phyloP scores from a whole-genome alignment of 2,113 vertebrate genomes.

The Sinocyclocheilus grahami region DNA sequence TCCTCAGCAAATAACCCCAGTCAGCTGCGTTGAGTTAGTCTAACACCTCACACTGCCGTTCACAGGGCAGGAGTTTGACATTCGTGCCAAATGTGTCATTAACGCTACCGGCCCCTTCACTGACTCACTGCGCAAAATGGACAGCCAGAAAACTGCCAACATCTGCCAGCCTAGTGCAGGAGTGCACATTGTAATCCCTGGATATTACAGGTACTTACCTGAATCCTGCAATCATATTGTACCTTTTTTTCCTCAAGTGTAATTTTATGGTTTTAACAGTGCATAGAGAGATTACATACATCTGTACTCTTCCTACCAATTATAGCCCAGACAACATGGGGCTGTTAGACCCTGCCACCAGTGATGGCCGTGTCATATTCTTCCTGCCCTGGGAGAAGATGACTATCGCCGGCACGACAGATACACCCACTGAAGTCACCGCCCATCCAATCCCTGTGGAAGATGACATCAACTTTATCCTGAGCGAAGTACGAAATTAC shows the following conservation, averaged over 20 bases:
- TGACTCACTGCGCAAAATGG: slow-evolving; percentile 94
- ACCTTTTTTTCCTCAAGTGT: neutral
- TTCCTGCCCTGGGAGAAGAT: slow-evolving; percentile 98
- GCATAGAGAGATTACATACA: neutral
- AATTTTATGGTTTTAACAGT: neutral
- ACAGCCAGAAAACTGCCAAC: slow-evolving; percentile 77
- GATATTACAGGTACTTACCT: slow-evolving; percentile 88
- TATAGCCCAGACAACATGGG: slow-evolving; percentile 96
- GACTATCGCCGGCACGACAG: slow-evolving; percentile 95
- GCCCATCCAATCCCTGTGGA: slow-evolving; percentile 87
- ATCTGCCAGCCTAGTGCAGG: slow-evolving; percentile 97
- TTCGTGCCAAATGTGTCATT: slow-evolving; percentile 96
- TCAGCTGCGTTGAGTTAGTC: neutral
- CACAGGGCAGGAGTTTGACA: slow-evolving; percentile 90
- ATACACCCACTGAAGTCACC: slow-evolving; percentile 89
- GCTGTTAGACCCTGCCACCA: slow-evolving; percentile 93
- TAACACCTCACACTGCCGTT: slow-evolving; percentile 37
- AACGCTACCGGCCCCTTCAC: slow-evolving; percentile 98
- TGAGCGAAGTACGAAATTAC: slow-evolving; percentile 93
- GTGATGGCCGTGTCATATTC: slow-evolving; percentile 96
- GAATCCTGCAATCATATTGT: neutral
- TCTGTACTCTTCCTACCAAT: neutral
- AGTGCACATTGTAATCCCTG: slow-evolving; percentile 97
- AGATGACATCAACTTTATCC: slow-evolving; percentile 90
- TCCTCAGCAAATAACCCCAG: neutral